These are phyloP conservation scores for Gallinago undulata DNA, from an alignment of 2,113 vertebrate species.

Conservation along the genomic window DNA sequence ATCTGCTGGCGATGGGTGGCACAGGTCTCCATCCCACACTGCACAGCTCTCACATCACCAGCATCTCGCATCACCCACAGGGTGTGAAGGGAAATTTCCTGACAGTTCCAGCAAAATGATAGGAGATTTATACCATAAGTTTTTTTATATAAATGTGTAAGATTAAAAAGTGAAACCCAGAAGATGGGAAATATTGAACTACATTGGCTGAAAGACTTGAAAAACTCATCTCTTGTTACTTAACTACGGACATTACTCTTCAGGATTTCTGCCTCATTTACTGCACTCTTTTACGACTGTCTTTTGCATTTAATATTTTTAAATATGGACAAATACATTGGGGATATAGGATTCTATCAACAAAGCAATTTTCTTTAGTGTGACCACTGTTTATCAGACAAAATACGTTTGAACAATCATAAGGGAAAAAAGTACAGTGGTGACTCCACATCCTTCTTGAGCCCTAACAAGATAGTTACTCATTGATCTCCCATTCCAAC, in stretches of 20 bases:
- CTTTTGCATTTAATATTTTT: background rate
- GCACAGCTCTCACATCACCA: background rate
- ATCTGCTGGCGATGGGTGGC: background rate
- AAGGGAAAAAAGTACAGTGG: background rate
- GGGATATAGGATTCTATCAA: background rate
- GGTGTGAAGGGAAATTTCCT: fast-evolving
- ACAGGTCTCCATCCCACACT: background rate
- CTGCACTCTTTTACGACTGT: background rate
- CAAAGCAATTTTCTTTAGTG: background rate
- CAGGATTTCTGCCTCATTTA: background rate
- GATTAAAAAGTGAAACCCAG: background rate
- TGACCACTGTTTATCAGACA: background rate
- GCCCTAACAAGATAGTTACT: background rate
- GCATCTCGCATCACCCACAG: no score
- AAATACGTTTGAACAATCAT: background rate
- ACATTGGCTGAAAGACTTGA: background rate
- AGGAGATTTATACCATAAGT: background rate
- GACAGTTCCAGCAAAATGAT: background rate
- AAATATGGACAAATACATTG: background rate
- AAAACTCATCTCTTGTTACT: background rate
- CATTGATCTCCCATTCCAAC: background rate
- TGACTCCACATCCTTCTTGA: background rate
- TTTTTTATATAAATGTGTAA: fast-evolving
- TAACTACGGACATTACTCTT: background rate
- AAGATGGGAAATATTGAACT: background rate